These are phyloP conservation scores for Channa argus DNA, from an alignment of 2,113 vertebrate genomes.

Conservation along the genomic window DNA sequence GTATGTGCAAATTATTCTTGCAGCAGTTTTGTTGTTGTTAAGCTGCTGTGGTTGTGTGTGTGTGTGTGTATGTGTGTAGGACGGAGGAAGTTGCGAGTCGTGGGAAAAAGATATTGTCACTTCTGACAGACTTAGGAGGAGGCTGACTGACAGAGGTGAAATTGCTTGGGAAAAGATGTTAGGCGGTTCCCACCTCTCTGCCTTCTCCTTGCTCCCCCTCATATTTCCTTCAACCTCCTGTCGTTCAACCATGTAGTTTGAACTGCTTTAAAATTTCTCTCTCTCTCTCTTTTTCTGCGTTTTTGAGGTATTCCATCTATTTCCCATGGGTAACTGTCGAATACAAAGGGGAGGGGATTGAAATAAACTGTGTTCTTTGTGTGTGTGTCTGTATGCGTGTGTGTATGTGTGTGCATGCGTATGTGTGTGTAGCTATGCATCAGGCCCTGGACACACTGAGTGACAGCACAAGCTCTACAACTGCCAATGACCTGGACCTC, in stretches of 20 bases:
- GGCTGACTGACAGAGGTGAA: constrained; percentile 67
- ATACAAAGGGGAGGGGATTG: not conserved
- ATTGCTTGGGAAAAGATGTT: constrained; percentile 66
- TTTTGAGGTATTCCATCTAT: constrained; percentile 26
- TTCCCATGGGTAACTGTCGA: constrained; percentile 32
- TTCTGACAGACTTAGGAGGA: constrained; percentile 44
- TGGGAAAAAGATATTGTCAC: constrained; percentile 52
- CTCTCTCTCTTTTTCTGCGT: constrained; percentile 16
- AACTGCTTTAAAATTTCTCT: constrained; percentile 6
- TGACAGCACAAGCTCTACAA: constrained; percentile 90
- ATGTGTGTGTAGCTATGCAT: constrained; percentile 87
- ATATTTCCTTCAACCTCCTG: constrained; percentile 21
- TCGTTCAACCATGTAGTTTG: not conserved
- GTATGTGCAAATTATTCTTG: not conserved
- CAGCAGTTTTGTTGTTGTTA: constrained; percentile 14
- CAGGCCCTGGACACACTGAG: constrained; percentile 92
- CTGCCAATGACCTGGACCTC: constrained; percentile 92
- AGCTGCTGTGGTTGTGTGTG: constrained; percentile 4
- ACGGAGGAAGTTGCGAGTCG: constrained; percentile 49
- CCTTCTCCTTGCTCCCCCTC: constrained; percentile 18
- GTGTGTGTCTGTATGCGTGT: constrained; percentile 29
- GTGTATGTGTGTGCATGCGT: constrained; percentile 57
- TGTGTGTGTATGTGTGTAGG: constrained; percentile 17
- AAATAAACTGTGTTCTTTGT: constrained; percentile 29
- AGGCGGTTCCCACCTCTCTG: constrained; percentile 29